Percentiles rank a stretch among this genome's conserved stretches.
Evolutionary conservation across 2,888 invertebrate species (phyloP).

Genomic region (Hydrotaea diabolus): DNA sequence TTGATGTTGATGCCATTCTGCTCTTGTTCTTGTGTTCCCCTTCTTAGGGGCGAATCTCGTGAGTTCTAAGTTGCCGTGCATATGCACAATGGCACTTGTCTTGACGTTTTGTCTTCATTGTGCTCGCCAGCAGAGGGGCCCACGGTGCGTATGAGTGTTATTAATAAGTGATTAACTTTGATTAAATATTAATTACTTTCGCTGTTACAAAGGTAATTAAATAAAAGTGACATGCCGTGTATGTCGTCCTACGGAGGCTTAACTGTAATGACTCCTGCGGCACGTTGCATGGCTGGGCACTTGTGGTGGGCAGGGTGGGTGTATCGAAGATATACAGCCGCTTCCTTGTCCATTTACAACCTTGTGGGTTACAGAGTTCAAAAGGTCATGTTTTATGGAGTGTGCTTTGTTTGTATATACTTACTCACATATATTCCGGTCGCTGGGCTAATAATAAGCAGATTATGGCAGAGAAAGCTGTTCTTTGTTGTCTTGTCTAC

Average conservation of each 20-base stretch:
- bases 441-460: too few relatives aligned
- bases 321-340: too few relatives aligned
- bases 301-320: too few relatives aligned
- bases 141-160: constrained; percentile 36
- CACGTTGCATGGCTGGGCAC: not conserved
- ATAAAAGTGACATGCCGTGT: not conserved
- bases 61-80: too few relatives aligned
- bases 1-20: not conserved
- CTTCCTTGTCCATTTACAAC: not conserved
- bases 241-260: not conserved
- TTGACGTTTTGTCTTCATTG: not conserved
- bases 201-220: not conserved
- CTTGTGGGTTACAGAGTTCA: not conserved
- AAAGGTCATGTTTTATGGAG: not conserved
- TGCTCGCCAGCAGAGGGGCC: not conserved
- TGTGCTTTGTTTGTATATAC: too few relatives aligned
- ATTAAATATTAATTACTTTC: constrained; percentile 5
- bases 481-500: not conserved
- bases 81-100: too few relatives aligned
- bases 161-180: constrained; percentile 34
- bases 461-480: too few relatives aligned
- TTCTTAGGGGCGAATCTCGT: not conserved
- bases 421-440: too few relatives aligned
- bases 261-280: not conserved
- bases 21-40: not conserved